These are phyloP conservation scores for Pyrochroa serraticornis DNA, from an alignment of 2,888 invertebrate species.

Conservation along the genomic window DNA sequence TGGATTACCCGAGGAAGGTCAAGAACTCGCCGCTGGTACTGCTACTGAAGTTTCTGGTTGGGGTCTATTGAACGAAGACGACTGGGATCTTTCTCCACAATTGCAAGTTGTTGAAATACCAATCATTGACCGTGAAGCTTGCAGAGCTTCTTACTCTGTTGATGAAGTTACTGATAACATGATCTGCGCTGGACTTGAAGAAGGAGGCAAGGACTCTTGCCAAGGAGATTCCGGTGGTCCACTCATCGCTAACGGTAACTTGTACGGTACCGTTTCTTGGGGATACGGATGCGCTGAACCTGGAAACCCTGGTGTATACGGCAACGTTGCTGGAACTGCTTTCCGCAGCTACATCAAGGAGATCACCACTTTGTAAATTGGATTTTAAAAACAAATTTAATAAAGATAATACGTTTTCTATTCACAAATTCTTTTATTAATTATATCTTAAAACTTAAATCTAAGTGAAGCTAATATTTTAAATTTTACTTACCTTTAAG, in stretches of 20 bases:
- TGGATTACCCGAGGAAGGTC: neutral
- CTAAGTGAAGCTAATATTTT: neutral
- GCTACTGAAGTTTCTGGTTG: constrained; percentile 1
- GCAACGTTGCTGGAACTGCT: constrained; percentile 13
- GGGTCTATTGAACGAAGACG: too few relatives aligned
- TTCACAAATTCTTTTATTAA: too few relatives aligned
- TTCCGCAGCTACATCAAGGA: constrained; percentile 6
- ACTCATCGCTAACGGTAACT: constrained; percentile 21
- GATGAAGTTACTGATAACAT: constrained; percentile 35
- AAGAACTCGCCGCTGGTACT: constrained; percentile 4
- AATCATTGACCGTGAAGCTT: constrained; percentile 10
- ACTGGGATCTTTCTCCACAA: neutral
- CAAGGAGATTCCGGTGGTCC: constrained; percentile 34
- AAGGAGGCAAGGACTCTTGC: constrained; percentile 40
- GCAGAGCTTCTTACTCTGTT: constrained; percentile 22
- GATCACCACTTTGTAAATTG: constrained; percentile 4
- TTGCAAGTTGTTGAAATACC: constrained; percentile 24
- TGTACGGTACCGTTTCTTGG: constrained; percentile 33
- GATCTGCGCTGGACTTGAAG: constrained; percentile 40
- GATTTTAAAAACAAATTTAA: neutral
- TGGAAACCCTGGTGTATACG: constrained; percentile 29
- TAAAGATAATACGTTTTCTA: neutral
- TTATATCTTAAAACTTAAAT: neutral
- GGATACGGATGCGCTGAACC: constrained; percentile 29
- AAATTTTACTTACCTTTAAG: too few relatives aligned